Evolutionary conservation across 2,888 invertebrate genomes (phyloP), one percentile per base, ranked within the genome.

Genomic region (Alcis repandata): DNA sequence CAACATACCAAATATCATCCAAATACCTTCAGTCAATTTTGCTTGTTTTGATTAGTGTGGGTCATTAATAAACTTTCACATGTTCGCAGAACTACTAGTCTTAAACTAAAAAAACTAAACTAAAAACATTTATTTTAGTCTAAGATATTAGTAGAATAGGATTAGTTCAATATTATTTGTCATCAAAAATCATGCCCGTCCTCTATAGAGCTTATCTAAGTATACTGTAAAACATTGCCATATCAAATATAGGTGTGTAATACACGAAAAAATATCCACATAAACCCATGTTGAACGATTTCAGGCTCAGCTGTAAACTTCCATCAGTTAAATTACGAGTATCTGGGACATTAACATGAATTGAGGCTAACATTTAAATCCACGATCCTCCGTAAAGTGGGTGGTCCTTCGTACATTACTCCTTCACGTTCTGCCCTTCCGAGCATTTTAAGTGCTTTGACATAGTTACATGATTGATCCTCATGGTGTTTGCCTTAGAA

Each of bases 291-390:
- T 22, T 27, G 11, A 43, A 43, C 11, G 15, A 10, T 43, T 20
- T 43, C 19, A 33, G 11, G 33, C 32, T 54, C 11, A 20, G 45
- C 17, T 27, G 36, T 45, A 46, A 56, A 45, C 32, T 54, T 54
- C 43, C 43, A 11, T 27, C 20, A 7, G 10, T 17, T 19, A 43
- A 43, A 17, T 27, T 3, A 32, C 33, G 49, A 20, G 17, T 36
- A 56, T 54, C 40, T 9, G 58, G 54, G 20, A 49, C 53, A 49
- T 57, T 62, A 59, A 52, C 63, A 63, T 49, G 59, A 63, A 71
- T 69, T 53, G 49, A 67, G 71, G 67, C 22, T 53, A 67, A 38
- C 59, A 62, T 68, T 71, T 57, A 67, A 64, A 69, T 69, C 46
- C 40, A 15, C 32, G 33, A 62, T 63, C 63, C 58, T 53, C 52